Conservation (phyloP, 2,797 vertebrate genomes). For the Pseudochirops cupreus region DNA sequence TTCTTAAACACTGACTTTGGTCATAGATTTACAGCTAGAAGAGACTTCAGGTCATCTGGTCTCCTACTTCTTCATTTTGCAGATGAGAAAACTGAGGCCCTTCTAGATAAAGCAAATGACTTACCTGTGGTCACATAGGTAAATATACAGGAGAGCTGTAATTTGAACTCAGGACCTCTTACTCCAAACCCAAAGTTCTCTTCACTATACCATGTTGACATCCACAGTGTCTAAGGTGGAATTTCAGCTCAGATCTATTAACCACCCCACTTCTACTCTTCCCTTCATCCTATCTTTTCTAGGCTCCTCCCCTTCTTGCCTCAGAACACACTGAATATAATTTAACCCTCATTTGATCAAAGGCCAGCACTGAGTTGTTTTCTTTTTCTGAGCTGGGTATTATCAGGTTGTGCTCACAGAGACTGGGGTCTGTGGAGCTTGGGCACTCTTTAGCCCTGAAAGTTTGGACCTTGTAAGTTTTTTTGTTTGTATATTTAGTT, state of each 20-base stretch:
- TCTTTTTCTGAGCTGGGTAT: neutral
- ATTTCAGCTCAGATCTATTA: neutral
- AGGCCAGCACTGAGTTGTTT: neutral
- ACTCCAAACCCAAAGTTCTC: neutral
- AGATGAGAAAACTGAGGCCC: neutral
- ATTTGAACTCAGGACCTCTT: neutral
- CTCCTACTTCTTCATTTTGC: neutral
- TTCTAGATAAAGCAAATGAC: neutral
- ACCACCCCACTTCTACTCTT: neutral
- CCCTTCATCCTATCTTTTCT: too few relatives aligned
- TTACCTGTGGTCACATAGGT: neutral
- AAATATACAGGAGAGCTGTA: neutral
- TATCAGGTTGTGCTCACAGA: neutral
- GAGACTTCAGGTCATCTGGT: neutral
- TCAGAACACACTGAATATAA: neutral
- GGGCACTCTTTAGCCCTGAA: neutral
- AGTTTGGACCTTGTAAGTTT: neutral
- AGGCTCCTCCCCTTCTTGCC: neutral
- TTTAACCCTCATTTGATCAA: neutral
- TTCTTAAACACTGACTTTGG: neutral
- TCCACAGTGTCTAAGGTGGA: neutral
- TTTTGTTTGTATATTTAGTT: neutral
- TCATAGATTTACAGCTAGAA: too few relatives aligned
- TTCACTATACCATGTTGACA: neutral
- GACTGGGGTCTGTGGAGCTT: neutral